Evolutionary conservation across 2,113 vertebrate species (phyloP), one percentile per base, ranked within the genome.

Genomic region (Dasypus novemcinctus): DNA sequence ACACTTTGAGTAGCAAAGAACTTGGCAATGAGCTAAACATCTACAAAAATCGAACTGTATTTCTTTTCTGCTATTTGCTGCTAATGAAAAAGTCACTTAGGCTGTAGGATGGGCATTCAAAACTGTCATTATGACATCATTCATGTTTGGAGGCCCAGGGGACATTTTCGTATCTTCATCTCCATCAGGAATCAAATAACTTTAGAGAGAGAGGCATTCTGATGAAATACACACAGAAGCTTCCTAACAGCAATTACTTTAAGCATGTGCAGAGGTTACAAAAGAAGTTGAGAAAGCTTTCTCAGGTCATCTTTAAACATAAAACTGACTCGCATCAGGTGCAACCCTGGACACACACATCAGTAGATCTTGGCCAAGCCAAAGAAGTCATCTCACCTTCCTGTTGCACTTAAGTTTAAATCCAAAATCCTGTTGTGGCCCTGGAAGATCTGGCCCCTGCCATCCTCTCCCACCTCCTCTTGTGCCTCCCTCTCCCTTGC

Each of bases 261-360:
- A 74, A 96, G 80, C 69, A n/a, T 14, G 46, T 94, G 87, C 90
- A 84, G 87, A 84, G 52, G 29, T 83, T 57, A 36, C 23, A 13
- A 18, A n/a, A 83, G 71, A 75, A 27, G 18, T 72, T 69, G 41
- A 9, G 33, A 91, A 85, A 78, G 52, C 31, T 84, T 94, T 90
- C 89, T 90, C 93, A n/a, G 74, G 83, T 96, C 93, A 87, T 49
- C 85, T 63, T 66, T 43, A 91, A 61, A 75, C 38, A 68, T n/a
- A 49, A 86, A 64, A 66, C 18, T 23, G 79, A 87, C 38, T 72
- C 15, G 72, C 5, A 1, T 36, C 64, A 43, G 63, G 25, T n/a
- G 9, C 31, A 61, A 61, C 31, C 38, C 36, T 82, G 38, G 43
- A n/a, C n/a, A n/a, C n/a, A n/a, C n/a, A 41, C 66, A 27, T 69